Percentiles rank a stretch among this genome's conserved stretches.
These are phyloP conservation scores for Bufotes viridis DNA, from an alignment of 2,797 vertebrate genomes.

Conservation along the genomic window DNA sequence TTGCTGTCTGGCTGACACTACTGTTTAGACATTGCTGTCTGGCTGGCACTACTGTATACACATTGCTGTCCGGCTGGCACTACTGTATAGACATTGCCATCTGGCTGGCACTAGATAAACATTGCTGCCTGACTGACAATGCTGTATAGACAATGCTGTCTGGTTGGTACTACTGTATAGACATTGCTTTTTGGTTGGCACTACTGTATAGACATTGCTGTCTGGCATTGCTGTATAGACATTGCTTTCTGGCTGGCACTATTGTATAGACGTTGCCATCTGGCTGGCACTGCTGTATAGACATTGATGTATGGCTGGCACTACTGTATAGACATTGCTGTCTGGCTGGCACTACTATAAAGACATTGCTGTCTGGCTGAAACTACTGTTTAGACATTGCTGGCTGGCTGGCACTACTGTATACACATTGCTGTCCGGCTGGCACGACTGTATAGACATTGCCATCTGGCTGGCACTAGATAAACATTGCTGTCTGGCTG, in stretches of 20 bases:
- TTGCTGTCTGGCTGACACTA: too few species aligned
- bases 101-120: neutral
- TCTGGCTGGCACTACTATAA: too few species aligned
- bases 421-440: too few species aligned
- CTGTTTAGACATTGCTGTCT: too few species aligned
- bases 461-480: neutral
- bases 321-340: too few species aligned
- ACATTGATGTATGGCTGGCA: neutral
- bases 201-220: neutral
- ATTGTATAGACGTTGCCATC: too few species aligned
- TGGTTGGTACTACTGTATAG: neutral
- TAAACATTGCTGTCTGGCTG: neutral
- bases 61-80: too few species aligned
- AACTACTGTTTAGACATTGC: too few species aligned
- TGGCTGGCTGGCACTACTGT: too few species aligned
- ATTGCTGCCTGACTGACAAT: neutral
- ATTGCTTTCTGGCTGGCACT: neutral
- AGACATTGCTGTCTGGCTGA: too few species aligned
- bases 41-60: too few species aligned
- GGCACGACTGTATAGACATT: neutral
- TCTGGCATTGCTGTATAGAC: neutral
- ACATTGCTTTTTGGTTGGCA: neutral
- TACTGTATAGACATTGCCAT: neutral
- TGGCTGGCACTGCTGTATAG: neutral
- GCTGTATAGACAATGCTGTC: neutral